Conservation (phyloP, 2,888 invertebrate genomes). For the Syritta pipiens region DNA sequence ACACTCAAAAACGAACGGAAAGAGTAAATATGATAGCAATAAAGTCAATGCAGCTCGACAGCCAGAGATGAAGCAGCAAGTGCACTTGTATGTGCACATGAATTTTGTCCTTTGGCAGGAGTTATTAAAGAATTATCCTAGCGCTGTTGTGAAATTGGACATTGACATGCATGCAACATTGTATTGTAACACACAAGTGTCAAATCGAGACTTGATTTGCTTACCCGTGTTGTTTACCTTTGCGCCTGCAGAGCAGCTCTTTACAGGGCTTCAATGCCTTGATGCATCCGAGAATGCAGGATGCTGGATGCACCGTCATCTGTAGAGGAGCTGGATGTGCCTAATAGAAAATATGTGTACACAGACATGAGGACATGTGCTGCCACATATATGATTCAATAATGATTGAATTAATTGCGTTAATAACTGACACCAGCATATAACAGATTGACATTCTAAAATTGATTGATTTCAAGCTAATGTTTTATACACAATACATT, state of each 20-base stretch:
- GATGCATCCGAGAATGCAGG: slow-evolving; percentile 28
- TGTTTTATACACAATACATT: slow-evolving; percentile 63
- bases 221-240: slow-evolving; percentile 47
- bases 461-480: slow-evolving; percentile 72
- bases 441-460: slow-evolving; percentile 71
- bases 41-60: slow-evolving; percentile 51
- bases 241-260: slow-evolving; percentile 29
- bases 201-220: slow-evolving; percentile 61
- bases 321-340: slow-evolving; percentile 30
- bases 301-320: no score
- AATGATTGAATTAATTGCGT: slow-evolving; percentile 79
- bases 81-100: slow-evolving; percentile 8
- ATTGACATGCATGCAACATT: slow-evolving; percentile 43
- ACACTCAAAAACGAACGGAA: slow-evolving; percentile 29
- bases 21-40: slow-evolving; percentile 57
- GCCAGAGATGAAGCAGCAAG: slow-evolving; percentile 26
- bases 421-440: slow-evolving; percentile 78
- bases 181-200: slow-evolving; percentile 50
- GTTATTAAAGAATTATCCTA: slow-evolving; percentile 64
- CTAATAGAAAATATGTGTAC: slow-evolving; percentile 56
- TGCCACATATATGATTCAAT: slow-evolving; percentile 78
- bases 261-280: slow-evolving; percentile 31
- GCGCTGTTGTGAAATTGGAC: slow-evolving; percentile 40
- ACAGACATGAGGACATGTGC: slow-evolving; percentile 66
- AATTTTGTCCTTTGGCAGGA: slow-evolving; percentile 38